Conservation (phyloP, 2,888 invertebrate species). For the Polylopha cassiicola region DNA sequence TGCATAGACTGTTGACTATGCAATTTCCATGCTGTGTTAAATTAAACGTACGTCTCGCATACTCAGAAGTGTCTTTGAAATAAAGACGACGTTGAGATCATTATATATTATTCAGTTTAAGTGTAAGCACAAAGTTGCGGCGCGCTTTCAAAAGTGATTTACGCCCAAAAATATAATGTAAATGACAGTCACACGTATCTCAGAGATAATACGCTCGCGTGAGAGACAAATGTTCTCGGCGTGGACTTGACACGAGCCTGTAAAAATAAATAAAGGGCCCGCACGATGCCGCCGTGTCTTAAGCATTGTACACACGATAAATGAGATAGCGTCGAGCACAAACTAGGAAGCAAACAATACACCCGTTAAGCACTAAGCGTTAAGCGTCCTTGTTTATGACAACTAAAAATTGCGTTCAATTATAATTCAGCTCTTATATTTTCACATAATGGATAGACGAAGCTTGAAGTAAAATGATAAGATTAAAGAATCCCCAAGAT, state of each 20-base stretch:
- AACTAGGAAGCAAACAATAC: slow-evolving; percentile 9
- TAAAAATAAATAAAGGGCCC: slow-evolving; percentile 59
- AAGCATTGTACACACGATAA: slow-evolving; percentile 33
- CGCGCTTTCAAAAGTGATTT: slow-evolving; percentile 29
- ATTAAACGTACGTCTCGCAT: no score
- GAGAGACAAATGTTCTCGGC: slow-evolving; percentile 54
- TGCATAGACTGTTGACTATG: no score
- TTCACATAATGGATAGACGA: no score
- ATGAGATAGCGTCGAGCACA: slow-evolving; percentile 28
- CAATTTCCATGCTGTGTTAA: no score
- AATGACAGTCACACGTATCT: slow-evolving; percentile 45
- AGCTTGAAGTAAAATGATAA: no score
- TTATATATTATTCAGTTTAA: slow-evolving; percentile 16
- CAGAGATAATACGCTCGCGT: slow-evolving; percentile 50
- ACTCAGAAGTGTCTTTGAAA: slow-evolving; percentile 2
- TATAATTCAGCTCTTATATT: no score
- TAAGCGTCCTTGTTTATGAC: no score
- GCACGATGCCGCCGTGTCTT: slow-evolving; percentile 32
- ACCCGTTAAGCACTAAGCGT: no score
- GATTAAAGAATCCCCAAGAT: no score
- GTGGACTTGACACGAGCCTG: slow-evolving; percentile 56
- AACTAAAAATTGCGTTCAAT: no score
- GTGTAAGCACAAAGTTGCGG: slow-evolving; percentile 14
- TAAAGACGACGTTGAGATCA: not conserved
- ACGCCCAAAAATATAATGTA: slow-evolving; percentile 41